Evolutionary conservation across 1,140 invertebrate genomes (phyloP), one percentile per base, ranked within the genome.

Genomic region (Maconellicoccus hirsutus): DNA sequence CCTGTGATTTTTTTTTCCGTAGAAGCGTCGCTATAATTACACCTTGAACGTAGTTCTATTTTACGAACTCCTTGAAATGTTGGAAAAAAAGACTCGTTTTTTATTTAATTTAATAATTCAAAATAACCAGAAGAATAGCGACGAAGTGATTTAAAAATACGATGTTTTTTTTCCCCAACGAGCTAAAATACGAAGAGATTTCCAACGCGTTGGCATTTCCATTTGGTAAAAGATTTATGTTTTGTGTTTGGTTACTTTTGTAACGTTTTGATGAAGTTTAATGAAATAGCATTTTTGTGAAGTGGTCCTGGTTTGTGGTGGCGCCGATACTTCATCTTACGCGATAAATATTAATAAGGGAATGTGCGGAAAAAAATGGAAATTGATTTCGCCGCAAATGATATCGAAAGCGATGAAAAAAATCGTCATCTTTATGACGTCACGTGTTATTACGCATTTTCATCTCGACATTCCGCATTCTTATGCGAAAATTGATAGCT

Each of bases 401-500:
- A 3, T 14, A 52, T 52, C 42, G n/a, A 33, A 12, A 33, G 12
- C 12, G 29, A 33, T 33, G 29, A 33, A 33, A 33, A 33, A 33
- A 33, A 33, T 33, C 29, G 12, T 33, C 29, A 12, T 33, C 12
- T 33, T 3, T 33, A 33, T 52, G 42, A 52, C 42, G 42, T 52
- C 42, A 52, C 42, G 42, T 8, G 16, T 52, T 16, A 52, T 16
- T 3, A 6, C 42, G 42, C 29, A 6, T 33, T 33, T 33, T 6
- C 42, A 52, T 52, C 16, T 16, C 29, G 42, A 2, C n/a, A 52
- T 52, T 52, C 42, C 42, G 42, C 42, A 52, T 52, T 52, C 42
- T 52, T 52, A 52, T 52, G 6, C n/a, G 42, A 52, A 52, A 33
- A 52, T 52, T 52, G 42, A 52, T 52, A 52, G 42, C 42, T 52